Base-by-base conservation (phyloP, 2,888 invertebrate species). In the Eupithecia insigniata region DNA sequence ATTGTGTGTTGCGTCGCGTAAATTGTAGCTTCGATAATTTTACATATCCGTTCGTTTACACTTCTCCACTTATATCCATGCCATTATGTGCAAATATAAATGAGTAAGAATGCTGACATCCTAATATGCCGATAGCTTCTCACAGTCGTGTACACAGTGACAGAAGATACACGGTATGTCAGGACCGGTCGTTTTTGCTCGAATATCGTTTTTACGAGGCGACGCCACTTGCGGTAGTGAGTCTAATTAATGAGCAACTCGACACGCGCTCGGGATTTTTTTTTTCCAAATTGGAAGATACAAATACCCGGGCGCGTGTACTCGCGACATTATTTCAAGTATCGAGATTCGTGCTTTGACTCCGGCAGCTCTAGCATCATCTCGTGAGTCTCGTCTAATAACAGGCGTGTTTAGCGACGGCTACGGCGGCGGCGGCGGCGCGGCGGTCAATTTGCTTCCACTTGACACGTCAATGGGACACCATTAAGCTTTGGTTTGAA, bases 41-140 rank as follows among this genome's bases (percentile, higher is more conserved):
- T 83, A 83, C 83, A 82, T 87, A 87, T 89, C 89, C 88, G 86
- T 83, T 83, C 88, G 86, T 83, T 83, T 86, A 85, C 84, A 84
- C 83, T 82, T 83, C 82, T 83, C 80, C 74, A 16, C 39, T 39
- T 16, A 39, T 39, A 77, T 60, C 39, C 26, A 22, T n/a, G 32
- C 26, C 65, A 22, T 30, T 26, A 30, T 18, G 36, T 62, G 36
- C 62, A 62, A 32, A 62, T 62, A 22, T 61, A 32, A 61, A 32
- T 32, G 32, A 58, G 28, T 28, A n/a, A n/a, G n/a, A n/a, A 22
- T 51, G 22, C 58, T 61, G 34, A 32, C 66, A 36, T 67, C 22
- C 39, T 61, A n/a, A 66, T 34, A 61, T 26, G 51, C 30, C 30
- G 71, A 70, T 39, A 16, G 14, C 39, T 39, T 79, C 82, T 62